phyloP scores from a whole-genome alignment of 2,888 invertebrate genomes.

The Drosophila pegasa region DNA sequence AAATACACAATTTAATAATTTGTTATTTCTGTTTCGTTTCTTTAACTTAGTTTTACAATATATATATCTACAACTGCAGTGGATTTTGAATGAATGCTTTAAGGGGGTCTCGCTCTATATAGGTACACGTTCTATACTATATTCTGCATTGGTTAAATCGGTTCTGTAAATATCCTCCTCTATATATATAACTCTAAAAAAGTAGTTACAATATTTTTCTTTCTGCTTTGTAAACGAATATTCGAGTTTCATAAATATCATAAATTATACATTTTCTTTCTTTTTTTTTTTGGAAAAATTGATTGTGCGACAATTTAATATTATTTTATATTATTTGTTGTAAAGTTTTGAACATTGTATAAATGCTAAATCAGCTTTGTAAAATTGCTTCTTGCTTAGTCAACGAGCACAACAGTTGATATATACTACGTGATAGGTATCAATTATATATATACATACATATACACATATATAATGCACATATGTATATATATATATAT shows the following conservation, averaged over 20 bases:
- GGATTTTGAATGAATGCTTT: slow-evolving; percentile 27
- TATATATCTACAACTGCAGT: slow-evolving; percentile 63
- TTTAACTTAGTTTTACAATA: slow-evolving; percentile 43
- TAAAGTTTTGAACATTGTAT: slow-evolving; percentile 51
- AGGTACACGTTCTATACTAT: slow-evolving; percentile 51
- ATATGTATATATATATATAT: slow-evolving; percentile 21
- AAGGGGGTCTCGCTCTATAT: slow-evolving; percentile 29
- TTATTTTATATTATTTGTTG: slow-evolving; percentile 27
- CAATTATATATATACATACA: slow-evolving; percentile 9
- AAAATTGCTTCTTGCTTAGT: slow-evolving; percentile 60
- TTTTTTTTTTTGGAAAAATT: slow-evolving; percentile 34
- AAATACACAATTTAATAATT: slow-evolving; percentile 32
- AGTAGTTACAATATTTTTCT: slow-evolving; percentile 25
- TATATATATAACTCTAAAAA: slow-evolving; percentile 34
- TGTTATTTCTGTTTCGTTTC: slow-evolving; percentile 7
- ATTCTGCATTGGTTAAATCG: slow-evolving; percentile 25
- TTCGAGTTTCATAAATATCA: slow-evolving; percentile 46
- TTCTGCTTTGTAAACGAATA: slow-evolving; percentile 48
- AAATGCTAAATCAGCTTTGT: slow-evolving; percentile 69
- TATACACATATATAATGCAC: slow-evolving; percentile 15
- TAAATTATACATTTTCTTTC: slow-evolving; percentile 35
- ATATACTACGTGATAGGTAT: slow-evolving; percentile 25
- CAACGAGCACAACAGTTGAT: slow-evolving; percentile 40
- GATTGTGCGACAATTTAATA: slow-evolving; percentile 72
- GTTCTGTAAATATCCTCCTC: slow-evolving; percentile 36